Conservation (phyloP, 2,888 invertebrate genomes). For the Drosophila mettleri region DNA sequence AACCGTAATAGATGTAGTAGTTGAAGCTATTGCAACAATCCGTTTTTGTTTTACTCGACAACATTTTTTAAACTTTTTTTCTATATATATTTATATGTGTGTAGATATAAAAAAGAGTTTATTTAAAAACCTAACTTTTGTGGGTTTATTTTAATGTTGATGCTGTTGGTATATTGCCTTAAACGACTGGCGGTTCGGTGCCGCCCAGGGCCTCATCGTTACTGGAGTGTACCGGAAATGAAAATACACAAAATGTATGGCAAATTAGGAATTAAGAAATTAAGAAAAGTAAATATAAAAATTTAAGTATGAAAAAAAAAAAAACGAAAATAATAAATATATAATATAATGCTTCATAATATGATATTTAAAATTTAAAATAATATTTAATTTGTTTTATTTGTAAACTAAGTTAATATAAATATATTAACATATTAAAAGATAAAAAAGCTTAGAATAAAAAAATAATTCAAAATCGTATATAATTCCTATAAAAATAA, state of each 20-base stretch:
- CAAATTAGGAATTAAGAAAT: conserved; percentile 30
- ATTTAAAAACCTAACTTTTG: conserved; percentile 59
- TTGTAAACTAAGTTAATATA: too few relatives aligned
- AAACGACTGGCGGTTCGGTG: conserved; percentile 85
- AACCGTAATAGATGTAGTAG: conserved; percentile 24
- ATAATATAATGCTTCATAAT: neutral
- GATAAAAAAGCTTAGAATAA: too few relatives aligned
- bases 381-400: too few relatives aligned
- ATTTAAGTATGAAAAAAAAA: too few relatives aligned
- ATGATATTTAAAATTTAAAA: neutral
- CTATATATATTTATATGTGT: conserved; percentile 13
- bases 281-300: conserved; percentile 8
- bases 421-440: too few relatives aligned
- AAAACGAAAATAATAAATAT: neutral
- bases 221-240: conserved; percentile 60
- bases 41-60: conserved; percentile 26
- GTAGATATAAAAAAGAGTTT: conserved; percentile 28
- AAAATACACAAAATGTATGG: conserved; percentile 27
- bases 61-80: conserved; percentile 2
- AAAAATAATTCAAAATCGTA: too few relatives aligned
- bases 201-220: conserved; percentile 81
- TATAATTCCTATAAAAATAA: too few relatives aligned
- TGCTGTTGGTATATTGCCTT: conserved; percentile 50
- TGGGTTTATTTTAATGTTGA: conserved; percentile 18
- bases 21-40: conserved; percentile 42